Conservation (phyloP, 2,113 vertebrate species). For the Grallaria varia region DNA sequence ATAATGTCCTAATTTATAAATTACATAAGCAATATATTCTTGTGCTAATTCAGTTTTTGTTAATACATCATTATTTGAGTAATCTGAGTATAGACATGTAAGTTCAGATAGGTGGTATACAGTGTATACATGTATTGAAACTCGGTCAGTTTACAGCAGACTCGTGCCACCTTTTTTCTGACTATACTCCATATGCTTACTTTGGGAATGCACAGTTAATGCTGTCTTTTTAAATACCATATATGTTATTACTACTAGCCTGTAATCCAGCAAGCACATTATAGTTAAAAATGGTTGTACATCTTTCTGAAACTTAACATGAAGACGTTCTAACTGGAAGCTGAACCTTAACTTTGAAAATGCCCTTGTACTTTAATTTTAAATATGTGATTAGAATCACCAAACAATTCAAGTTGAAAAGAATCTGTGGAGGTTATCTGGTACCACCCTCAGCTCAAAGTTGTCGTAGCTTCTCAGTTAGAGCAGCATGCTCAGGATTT, state of each 20-base stretch:
- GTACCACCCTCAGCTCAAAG: neutral
- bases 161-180: neutral
- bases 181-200: neutral
- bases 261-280: neutral
- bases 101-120: neutral
- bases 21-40: neutral
- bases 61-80: neutral
- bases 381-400: neutral
- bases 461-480: neutral
- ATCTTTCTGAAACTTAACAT: neutral
- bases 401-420: neutral
- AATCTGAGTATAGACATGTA: neutral
- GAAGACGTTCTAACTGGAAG: neutral
- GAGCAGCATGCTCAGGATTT: neutral
- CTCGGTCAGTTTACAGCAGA: neutral
- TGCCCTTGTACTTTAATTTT: neutral
- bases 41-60: neutral
- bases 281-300: neutral
- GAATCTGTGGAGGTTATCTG: neutral
- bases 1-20: conserved; percentile 4
- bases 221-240: neutral
- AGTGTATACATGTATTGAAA: neutral
- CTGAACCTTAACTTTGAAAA: neutral
- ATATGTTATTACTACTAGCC: neutral
- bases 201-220: neutral